Percentiles rank a stretch among this genome's conserved stretches.
phyloP scores from a whole-genome alignment of 2,113 vertebrate genomes.

The Nerophis ophidion region DNA sequence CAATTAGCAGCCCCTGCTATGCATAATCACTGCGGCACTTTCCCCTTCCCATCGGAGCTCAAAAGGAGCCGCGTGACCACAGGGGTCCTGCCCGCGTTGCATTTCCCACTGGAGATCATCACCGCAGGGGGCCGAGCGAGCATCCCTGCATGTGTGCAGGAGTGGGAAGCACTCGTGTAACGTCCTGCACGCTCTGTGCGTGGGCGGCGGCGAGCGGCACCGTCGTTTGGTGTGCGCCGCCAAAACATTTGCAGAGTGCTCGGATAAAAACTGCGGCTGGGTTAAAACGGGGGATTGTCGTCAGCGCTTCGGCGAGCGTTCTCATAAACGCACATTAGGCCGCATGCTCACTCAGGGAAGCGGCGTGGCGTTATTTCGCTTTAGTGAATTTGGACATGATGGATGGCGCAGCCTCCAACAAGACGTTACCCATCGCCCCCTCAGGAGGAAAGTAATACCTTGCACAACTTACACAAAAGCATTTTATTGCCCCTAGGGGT shows the following conservation, averaged over 20 bases:
- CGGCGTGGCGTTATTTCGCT: constrained; percentile 19
- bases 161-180: background rate
- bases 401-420: constrained; percentile 18
- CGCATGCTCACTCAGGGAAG: constrained; percentile 16
- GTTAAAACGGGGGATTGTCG: too few species aligned
- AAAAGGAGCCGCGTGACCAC: constrained; percentile 1
- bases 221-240: background rate
- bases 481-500: background rate
- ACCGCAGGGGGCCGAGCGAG: constrained; percentile 12
- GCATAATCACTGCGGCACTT: constrained; percentile 29
- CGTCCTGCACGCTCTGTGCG: background rate
- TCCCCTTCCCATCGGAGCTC: constrained; percentile 13
- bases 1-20: constrained; percentile 27
- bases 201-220: background rate
- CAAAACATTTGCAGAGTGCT: background rate
- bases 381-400: constrained; percentile 24
- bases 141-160: background rate
- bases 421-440: background rate
- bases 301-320: too few species aligned
- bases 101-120: background rate
- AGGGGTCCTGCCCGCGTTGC: too few species aligned
- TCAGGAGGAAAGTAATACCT: constrained; percentile 12
- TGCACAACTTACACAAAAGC: background rate
- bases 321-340: constrained; percentile 20
- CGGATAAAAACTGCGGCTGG: too few species aligned